phyloP scores from a whole-genome alignment of 2,888 invertebrate species.

The Hypomecis punctinalis region DNA sequence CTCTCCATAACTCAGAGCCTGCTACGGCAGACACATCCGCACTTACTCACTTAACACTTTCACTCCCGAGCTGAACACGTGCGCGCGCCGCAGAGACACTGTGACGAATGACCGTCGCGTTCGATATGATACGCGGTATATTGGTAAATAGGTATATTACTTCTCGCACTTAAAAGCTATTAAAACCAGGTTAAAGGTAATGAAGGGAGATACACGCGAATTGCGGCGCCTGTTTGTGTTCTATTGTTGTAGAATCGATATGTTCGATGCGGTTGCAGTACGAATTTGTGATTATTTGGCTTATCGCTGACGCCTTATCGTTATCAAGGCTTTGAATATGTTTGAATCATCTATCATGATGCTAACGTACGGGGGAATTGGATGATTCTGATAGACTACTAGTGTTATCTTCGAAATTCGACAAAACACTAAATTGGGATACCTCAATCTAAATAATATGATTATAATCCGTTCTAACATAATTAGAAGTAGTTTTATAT shows the following conservation, averaged over 20 bases:
- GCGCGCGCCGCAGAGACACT: slow-evolving; percentile 53
- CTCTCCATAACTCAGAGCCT: slow-evolving; percentile 73
- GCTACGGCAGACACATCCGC: slow-evolving; percentile 78
- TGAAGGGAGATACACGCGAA: slow-evolving; percentile 27
- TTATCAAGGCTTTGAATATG: slow-evolving; percentile 30
- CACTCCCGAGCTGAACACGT: slow-evolving; percentile 55
- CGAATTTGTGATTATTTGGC: slow-evolving; percentile 15
- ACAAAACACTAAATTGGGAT: too few relatives aligned
- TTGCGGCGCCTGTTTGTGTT: slow-evolving; percentile 43
- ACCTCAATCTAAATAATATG: too few relatives aligned
- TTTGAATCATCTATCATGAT: slow-evolving; percentile 16
- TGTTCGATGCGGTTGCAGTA: slow-evolving; percentile 19
- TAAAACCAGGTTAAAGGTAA: slow-evolving; percentile 47
- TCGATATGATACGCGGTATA: slow-evolving; percentile 40
- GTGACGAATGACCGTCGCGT: slow-evolving; percentile 62
- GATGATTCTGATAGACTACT: neutral
- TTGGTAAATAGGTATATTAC: slow-evolving; percentile 32
- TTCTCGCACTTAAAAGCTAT: slow-evolving; percentile 34
- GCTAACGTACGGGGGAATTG: slow-evolving; percentile 1
- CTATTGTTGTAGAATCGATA: slow-evolving; percentile 18
- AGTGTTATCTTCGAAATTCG: too few relatives aligned
- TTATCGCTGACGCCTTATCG: slow-evolving; percentile 35
- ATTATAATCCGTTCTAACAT: too few relatives aligned
- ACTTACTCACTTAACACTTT: slow-evolving; percentile 53
- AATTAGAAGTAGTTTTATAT: too few relatives aligned